Base-by-base conservation (phyloP, 2,888 invertebrate genomes). In the Gastracanthus pulcherrimus region DNA sequence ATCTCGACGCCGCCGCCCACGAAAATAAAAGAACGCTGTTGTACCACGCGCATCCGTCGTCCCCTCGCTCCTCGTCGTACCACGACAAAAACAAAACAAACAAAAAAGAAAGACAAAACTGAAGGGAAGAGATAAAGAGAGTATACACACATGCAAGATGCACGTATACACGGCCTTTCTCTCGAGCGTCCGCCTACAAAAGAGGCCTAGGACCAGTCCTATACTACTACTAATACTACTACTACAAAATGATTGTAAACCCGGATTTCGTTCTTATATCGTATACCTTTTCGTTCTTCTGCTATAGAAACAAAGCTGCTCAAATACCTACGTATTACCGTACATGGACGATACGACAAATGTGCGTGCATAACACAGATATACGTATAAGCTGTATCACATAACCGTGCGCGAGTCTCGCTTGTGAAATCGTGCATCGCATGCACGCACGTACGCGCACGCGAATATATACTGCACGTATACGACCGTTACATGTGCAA, bases 91-190 rank as follows among this genome's bases (percentile, higher is more conserved):
- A 19, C 13, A 48, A 19, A 48, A 48, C 31, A 36, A 36, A 51
- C 36, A 16, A 38, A 45, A 6, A 36, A 29, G n/a, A 51, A 16
- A 51, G 11, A 66, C 13, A 41, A 29, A 31, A n/a, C n/a, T n/a
- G 13, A 51, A 38, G 34, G 26, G 23, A 45, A 16, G 16, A 16
- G 38, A 38, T 66, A 23, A 13, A 16, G 19, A 34, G 11, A 31
- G 1, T 16, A 34, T 45, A 48, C 29, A 41, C 67, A 36, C 38
- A 26, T 23, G n/a, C 34, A 26, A 41, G 38, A 36, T 5, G 38
- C 66, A 67, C 13, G 7, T 45, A 11, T 13, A 67, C 67, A 45
- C 67, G 45, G 45, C 62, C 62, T 62, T 62, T 62, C 62, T 62
- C 62, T 36, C 36, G n/a, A 62, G 62, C 34, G 36, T 62, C 34